Evolutionary conservation across 2,888 invertebrate species (phyloP).

Genomic region (Chromoteleia sp.): DNA sequence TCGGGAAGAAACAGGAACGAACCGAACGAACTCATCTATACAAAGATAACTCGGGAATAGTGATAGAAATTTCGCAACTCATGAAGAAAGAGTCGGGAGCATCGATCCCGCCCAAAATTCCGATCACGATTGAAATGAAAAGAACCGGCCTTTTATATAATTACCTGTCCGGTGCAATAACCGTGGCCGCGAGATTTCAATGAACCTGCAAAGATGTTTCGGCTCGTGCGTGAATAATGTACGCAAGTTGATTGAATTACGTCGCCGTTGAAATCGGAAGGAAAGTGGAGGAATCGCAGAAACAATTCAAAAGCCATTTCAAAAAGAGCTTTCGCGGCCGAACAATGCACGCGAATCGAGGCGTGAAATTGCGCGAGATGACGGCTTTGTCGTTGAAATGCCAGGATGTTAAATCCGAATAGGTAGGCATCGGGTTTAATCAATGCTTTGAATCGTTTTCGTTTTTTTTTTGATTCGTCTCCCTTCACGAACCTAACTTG

Average conservation of each 20-base stretch:
- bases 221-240: slow-evolving; percentile 47
- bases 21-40: slow-evolving; percentile 57
- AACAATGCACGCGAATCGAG: slow-evolving; percentile 62
- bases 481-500: background rate
- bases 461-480: slow-evolving; percentile 42
- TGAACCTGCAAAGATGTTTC: slow-evolving; percentile 27
- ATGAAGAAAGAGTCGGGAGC: slow-evolving; percentile 20
- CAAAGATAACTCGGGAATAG: slow-evolving; percentile 49
- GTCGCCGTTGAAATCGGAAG: slow-evolving; percentile 13
- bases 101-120: slow-evolving; percentile 25
- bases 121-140: slow-evolving; percentile 46
- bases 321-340: slow-evolving; percentile 47
- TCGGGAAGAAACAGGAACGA: slow-evolving; percentile 72
- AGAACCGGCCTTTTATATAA: slow-evolving; percentile 76
- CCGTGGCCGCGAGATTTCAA: slow-evolving; percentile 55
- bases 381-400: slow-evolving; percentile 62
- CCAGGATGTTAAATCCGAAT: slow-evolving; percentile 37
- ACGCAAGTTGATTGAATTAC: slow-evolving; percentile 47
- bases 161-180: slow-evolving; percentile 81
- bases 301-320: slow-evolving; percentile 57
- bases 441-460: slow-evolving; percentile 57
- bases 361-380: slow-evolving; percentile 62
- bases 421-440: slow-evolving; percentile 55
- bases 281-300: slow-evolving; percentile 28
- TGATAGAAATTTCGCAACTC: slow-evolving; percentile 45